Evolutionary conservation across 2,888 invertebrate species (phyloP).

Genomic region (Actias luna): DNA sequence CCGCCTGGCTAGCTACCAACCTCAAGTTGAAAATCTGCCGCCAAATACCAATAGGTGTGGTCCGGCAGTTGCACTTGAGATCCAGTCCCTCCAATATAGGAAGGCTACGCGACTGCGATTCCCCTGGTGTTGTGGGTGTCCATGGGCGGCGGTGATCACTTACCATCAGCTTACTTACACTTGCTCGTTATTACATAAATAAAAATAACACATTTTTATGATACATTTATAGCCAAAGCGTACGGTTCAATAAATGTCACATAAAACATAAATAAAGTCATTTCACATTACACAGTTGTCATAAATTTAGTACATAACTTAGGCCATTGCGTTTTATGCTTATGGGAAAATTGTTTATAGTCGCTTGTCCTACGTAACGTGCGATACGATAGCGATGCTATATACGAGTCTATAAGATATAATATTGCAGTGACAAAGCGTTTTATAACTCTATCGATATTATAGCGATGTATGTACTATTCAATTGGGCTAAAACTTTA

Average conservation of each 20-base stretch:
- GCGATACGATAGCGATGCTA: neutral
- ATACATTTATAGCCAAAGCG: neutral
- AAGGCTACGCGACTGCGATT: too few relatives aligned
- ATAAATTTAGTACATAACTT: constrained; percentile 8
- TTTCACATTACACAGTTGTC: neutral
- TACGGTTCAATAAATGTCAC: neutral
- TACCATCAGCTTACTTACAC: neutral
- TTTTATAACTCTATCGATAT: neutral
- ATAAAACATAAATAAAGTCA: neutral
- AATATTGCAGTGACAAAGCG: neutral
- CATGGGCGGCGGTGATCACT: too few relatives aligned
- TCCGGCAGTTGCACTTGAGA: too few relatives aligned
- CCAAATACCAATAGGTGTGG: too few relatives aligned
- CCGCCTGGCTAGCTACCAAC: too few relatives aligned
- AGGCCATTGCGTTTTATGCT: constrained; percentile 8
- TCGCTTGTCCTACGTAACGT: neutral
- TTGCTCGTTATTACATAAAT: neutral
- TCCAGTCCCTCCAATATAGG: too few relatives aligned
- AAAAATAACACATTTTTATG: neutral
- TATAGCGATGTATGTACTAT: too few relatives aligned
- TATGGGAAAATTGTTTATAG: constrained; percentile 8
- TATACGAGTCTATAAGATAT: neutral
- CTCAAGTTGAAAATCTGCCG: too few relatives aligned
- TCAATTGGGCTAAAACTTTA: too few relatives aligned
- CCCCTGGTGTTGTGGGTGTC: too few relatives aligned